A percentile compares a stretch with the other conserved stretches of the same genome.
phyloP scores from a whole-genome alignment of 2,888 invertebrate genomes.

The Meteorus cinctellus region DNA sequence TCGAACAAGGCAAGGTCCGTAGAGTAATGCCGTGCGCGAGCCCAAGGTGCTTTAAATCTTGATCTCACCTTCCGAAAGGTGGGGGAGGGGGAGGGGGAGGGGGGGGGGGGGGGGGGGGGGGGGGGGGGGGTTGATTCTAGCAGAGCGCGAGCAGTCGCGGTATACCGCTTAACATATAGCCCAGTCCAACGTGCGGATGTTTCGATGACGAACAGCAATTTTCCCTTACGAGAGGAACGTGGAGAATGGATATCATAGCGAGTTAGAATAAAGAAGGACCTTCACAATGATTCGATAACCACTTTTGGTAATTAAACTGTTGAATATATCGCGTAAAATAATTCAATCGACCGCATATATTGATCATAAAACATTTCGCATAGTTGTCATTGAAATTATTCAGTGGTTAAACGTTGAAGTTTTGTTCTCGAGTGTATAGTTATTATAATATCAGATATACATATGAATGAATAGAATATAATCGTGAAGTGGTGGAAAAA shows the following conservation, averaged over 20 bases:
- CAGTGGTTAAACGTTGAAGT: too few relatives aligned
- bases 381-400: too few relatives aligned
- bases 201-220: conserved; percentile 13
- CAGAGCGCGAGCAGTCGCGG: conserved; percentile 69
- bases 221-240: neutral
- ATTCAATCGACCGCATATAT: too few relatives aligned
- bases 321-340: neutral
- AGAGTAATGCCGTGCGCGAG: conserved; percentile 56
- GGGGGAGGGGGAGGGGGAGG: conserved; percentile 70
- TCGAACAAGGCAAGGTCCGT: conserved; percentile 38
- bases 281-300: neutral
- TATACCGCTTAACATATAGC: conserved; percentile 42
- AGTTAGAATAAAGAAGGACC: neutral
- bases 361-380: too few relatives aligned
- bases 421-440: too few relatives aligned
- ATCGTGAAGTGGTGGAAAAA: neutral
- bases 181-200: conserved; percentile 6
- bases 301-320: neutral
- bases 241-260: neutral
- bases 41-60: conserved; percentile 67
- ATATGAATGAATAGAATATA: neutral
- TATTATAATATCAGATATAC: neutral
- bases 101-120: conserved; percentile 71
- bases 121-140: conserved; percentile 73
- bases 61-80: conserved; percentile 66